Percentiles rank a stretch among this genome's conserved stretches.
Evolutionary conservation across 2,113 vertebrate species (phyloP).

Genomic region (Caranx melampygus): DNA sequence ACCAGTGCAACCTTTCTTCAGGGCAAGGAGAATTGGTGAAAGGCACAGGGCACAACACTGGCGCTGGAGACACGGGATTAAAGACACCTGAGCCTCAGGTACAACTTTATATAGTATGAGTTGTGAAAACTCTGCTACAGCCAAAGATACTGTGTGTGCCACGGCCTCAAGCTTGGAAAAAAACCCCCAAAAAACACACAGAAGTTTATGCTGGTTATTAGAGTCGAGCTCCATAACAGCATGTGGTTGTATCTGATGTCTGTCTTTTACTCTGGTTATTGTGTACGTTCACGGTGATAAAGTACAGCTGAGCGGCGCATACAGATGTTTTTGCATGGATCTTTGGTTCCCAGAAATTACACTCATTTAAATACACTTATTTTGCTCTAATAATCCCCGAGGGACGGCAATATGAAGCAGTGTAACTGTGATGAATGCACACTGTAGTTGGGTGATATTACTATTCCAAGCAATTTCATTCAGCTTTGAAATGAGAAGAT

Average conservation of each 20-base stretch:
- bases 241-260: conserved; percentile 44
- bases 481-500: conserved; percentile 81
- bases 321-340: conserved; percentile 74
- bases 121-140: conserved; percentile 10
- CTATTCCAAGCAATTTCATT: conserved; percentile 82
- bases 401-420: conserved; percentile 67
- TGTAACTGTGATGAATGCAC: conserved; percentile 78
- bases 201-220: conserved; percentile 28
- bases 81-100: conserved; percentile 45
- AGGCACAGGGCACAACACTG: conserved; percentile 23
- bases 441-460: conserved; percentile 82
- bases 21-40: conserved; percentile 31
- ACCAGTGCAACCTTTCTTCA: conserved; percentile 20
- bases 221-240: conserved; percentile 19
- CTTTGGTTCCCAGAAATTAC: conserved; percentile 74
- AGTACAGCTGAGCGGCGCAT: conserved; percentile 49
- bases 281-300: conserved; percentile 52
- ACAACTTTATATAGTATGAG: conserved; percentile 19
- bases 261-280: conserved; percentile 46
- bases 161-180: not conserved
- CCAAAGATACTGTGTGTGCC: not conserved
- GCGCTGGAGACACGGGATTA: conserved; percentile 13
- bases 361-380: conserved; percentile 81
- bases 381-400: conserved; percentile 79
- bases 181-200: conserved; percentile 27